Percentiles rank a stretch among this genome's conserved stretches.
These are phyloP conservation scores for Drosophila aldrichi DNA, from an alignment of 2,888 invertebrate genomes.

Conservation along the genomic window DNA sequence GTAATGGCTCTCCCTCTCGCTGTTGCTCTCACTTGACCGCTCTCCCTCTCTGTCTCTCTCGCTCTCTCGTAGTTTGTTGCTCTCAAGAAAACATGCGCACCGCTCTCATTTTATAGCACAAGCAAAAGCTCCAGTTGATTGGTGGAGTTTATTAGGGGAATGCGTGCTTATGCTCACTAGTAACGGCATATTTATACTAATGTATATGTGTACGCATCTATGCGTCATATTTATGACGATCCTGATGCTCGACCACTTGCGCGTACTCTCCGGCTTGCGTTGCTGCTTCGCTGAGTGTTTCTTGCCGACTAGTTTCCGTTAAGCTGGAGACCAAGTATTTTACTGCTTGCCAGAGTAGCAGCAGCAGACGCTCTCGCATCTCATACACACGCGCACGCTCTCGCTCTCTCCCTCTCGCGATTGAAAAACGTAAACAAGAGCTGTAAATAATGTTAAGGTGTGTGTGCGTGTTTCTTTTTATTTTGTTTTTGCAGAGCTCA, in stretches of 20 bases:
- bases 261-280: slow-evolving; percentile 59
- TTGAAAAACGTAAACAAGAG: slow-evolving; percentile 56
- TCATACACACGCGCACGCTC: slow-evolving; percentile 15
- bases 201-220: slow-evolving; percentile 14
- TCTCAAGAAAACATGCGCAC: slow-evolving; percentile 44
- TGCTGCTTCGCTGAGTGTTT: slow-evolving; percentile 74
- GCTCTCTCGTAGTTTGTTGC: slow-evolving; percentile 32
- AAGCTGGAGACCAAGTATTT: slow-evolving; percentile 61
- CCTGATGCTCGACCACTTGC: slow-evolving; percentile 32
- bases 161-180: slow-evolving; percentile 24
- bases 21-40: slow-evolving; percentile 35
- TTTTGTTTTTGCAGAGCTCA: slow-evolving; percentile 43
- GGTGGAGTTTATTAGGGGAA: slow-evolving; percentile 4
- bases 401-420: slow-evolving; percentile 30
- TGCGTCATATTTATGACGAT: slow-evolving; percentile 45
- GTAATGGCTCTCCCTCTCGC: slow-evolving; percentile 20
- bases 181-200: slow-evolving; percentile 31
- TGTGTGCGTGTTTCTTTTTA: slow-evolving; percentile 18
- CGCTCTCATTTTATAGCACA: slow-evolving; percentile 33
- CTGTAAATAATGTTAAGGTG: slow-evolving; percentile 24
- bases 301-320: slow-evolving; percentile 70
- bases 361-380: slow-evolving; percentile 21
- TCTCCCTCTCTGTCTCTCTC: slow-evolving; percentile 27
- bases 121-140: slow-evolving; percentile 35
- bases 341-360: slow-evolving; percentile 38